Conservation (phyloP, 2,888 invertebrate species). For the Adineta ricciae region DNA sequence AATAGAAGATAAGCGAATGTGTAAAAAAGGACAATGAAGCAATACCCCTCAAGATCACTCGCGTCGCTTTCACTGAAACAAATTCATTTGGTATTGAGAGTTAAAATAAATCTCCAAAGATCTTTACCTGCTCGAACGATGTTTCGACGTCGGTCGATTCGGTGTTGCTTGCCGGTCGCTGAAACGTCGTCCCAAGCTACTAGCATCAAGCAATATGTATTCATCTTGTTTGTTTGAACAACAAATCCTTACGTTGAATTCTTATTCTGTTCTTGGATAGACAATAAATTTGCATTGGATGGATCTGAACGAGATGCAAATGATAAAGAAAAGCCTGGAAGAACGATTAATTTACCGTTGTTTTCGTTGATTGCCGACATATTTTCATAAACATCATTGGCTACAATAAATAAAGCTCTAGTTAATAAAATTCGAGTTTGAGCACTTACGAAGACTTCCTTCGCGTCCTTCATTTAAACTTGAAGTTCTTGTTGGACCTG, state of each 20-base stretch:
- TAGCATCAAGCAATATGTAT: not conserved
- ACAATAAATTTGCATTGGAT: not conserved
- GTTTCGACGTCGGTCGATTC: not conserved
- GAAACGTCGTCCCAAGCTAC: conserved; percentile 2
- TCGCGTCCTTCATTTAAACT: not conserved
- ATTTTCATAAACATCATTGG: not conserved
- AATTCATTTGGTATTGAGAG: not conserved
- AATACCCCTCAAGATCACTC: conserved; percentile 19
- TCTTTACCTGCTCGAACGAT: conserved; percentile 14
- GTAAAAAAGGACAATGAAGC: not conserved
- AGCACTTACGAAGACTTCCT: not conserved
- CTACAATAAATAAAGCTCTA: not conserved
- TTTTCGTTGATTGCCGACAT: not conserved
- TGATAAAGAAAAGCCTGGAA: too few species aligned
- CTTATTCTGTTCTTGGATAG: not conserved
- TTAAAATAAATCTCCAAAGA: too few species aligned
- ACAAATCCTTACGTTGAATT: not conserved
- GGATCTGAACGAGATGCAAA: not conserved
- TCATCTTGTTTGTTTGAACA: not conserved
- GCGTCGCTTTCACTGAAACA: conserved; percentile 14
- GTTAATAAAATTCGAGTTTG: not conserved
- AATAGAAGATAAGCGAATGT: not conserved
- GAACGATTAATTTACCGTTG: not conserved
- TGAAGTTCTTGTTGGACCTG: not conserved
- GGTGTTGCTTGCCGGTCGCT: not conserved